Evolutionary conservation across 2,888 invertebrate genomes (phyloP).

Genomic region (Chloroclysta siterata): DNA sequence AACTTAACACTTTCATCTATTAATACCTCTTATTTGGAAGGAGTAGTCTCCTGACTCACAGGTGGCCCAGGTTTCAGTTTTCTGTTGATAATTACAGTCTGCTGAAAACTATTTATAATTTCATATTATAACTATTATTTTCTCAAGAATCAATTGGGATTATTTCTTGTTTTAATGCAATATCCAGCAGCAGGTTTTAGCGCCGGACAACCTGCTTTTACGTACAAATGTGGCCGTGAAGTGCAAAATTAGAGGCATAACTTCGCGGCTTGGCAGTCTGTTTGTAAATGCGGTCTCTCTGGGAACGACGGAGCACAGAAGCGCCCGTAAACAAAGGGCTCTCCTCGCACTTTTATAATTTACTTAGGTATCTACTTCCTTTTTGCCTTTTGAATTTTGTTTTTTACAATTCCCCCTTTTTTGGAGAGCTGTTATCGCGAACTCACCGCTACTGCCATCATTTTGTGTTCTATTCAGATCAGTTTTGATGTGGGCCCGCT

Average conservation of each 20-base stretch:
- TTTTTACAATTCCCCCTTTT: conserved; percentile 69
- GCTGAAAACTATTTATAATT: too few relatives aligned
- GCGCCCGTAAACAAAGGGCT: conserved; percentile 69
- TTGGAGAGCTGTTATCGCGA: conserved; percentile 74
- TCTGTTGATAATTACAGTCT: too few relatives aligned
- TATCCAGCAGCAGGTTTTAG: background rate
- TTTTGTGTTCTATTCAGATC: conserved; percentile 68
- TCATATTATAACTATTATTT: too few relatives aligned
- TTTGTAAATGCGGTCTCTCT: conserved; percentile 56
- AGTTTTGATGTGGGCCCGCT: conserved; percentile 62
- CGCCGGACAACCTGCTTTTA: conserved; percentile 14
- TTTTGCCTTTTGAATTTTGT: conserved; percentile 73
- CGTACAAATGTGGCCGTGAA: conserved; percentile 18
- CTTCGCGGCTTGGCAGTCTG: conserved; percentile 55
- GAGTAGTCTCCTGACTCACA: too few relatives aligned
- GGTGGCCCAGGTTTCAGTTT: too few relatives aligned
- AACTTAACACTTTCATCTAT: too few relatives aligned
- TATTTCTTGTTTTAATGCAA: background rate
- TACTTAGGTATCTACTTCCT: conserved; percentile 68
- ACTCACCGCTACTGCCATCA: conserved; percentile 61
- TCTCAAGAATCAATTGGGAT: too few relatives aligned
- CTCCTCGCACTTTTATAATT: conserved; percentile 74
- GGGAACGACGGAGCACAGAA: conserved; percentile 58
- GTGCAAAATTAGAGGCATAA: conserved; percentile 52
- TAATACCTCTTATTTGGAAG: too few relatives aligned